phyloP scores from a whole-genome alignment of 2,888 invertebrate species.

The Asteroscopus sphinx region DNA sequence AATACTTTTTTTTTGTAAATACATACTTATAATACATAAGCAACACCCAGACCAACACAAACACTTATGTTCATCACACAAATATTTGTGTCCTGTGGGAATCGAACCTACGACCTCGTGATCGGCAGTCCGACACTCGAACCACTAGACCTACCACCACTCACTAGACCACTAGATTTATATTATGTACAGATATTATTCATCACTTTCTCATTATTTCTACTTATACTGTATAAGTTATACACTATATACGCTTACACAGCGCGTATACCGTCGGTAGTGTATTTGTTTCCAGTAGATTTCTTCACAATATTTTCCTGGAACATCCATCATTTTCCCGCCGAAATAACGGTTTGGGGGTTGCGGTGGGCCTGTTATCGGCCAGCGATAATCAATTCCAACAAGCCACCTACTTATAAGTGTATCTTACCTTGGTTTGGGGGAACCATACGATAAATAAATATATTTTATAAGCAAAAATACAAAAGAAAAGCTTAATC shows the following conservation, averaged over 20 bases:
- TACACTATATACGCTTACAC: background rate
- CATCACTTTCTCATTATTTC: too few species aligned
- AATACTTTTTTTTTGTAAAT: too few species aligned
- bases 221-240: too few species aligned
- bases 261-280: background rate
- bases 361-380: constrained; percentile 52
- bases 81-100: too few species aligned
- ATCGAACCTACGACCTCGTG: too few species aligned
- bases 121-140: too few species aligned
- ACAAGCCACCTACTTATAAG: constrained; percentile 39
- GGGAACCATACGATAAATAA: constrained; percentile 16
- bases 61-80: too few species aligned
- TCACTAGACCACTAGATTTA: too few species aligned
- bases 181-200: too few species aligned
- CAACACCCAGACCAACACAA: too few species aligned
- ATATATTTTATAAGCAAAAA: background rate
- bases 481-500: constrained; percentile 15
- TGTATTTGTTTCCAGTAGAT: constrained; percentile 66
- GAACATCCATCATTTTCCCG: constrained; percentile 73
- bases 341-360: constrained; percentile 61
- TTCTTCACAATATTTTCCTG: constrained; percentile 70
- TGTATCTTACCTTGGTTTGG: constrained; percentile 31
- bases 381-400: constrained; percentile 63
- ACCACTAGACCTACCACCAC: too few species aligned
- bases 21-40: too few species aligned